Evolutionary conservation across 1,140 invertebrate species (phyloP).

Genomic region (Drosophila sp.): DNA sequence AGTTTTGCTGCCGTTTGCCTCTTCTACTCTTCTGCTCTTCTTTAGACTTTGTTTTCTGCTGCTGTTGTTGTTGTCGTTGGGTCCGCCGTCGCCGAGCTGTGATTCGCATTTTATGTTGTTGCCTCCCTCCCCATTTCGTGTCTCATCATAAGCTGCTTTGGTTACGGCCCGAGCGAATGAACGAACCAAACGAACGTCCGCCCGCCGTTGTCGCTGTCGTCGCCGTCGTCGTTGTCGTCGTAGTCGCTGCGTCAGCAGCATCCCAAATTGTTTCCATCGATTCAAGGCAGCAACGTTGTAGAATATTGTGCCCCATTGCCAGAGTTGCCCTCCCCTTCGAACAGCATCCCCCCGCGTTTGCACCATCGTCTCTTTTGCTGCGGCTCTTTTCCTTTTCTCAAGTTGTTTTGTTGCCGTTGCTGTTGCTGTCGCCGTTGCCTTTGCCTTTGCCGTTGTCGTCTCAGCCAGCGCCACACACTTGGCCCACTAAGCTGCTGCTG

Average conservation of each 20-base stretch:
- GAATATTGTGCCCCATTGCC: slow-evolving; percentile 46
- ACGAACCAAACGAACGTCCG: slow-evolving; percentile 34
- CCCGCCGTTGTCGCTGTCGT: slow-evolving; percentile 19
- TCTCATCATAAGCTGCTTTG: slow-evolving; percentile 39
- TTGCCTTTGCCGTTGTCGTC: slow-evolving; percentile 28
- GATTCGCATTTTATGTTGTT: slow-evolving; percentile 49
- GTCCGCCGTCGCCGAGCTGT: slow-evolving; percentile 34
- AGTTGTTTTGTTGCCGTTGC: slow-evolving; percentile 67
- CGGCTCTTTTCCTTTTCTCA: slow-evolving; percentile 65
- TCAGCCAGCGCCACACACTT: slow-evolving; percentile 43
- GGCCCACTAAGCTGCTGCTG: slow-evolving; percentile 50
- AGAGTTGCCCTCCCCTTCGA: slow-evolving; percentile 11
- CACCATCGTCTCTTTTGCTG: slow-evolving; percentile 46
- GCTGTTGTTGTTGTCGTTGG: slow-evolving; percentile 11
- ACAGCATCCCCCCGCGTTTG: neutral
- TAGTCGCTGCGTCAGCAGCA: slow-evolving; percentile 32
- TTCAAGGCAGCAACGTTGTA: slow-evolving; percentile 52
- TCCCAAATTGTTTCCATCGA: slow-evolving; percentile 56
- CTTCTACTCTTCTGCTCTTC: slow-evolving; percentile 30
- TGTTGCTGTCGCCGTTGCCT: slow-evolving; percentile 36
- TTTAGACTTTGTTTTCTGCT: slow-evolving; percentile 22
- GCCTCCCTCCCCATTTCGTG: neutral
- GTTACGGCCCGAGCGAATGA: slow-evolving; percentile 25
- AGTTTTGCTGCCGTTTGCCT: slow-evolving; percentile 50
- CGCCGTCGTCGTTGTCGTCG: neutral